These are phyloP conservation scores for Dendrocincla fuliginosa DNA, from an alignment of 2,797 vertebrate genomes.

Conservation along the genomic window DNA sequence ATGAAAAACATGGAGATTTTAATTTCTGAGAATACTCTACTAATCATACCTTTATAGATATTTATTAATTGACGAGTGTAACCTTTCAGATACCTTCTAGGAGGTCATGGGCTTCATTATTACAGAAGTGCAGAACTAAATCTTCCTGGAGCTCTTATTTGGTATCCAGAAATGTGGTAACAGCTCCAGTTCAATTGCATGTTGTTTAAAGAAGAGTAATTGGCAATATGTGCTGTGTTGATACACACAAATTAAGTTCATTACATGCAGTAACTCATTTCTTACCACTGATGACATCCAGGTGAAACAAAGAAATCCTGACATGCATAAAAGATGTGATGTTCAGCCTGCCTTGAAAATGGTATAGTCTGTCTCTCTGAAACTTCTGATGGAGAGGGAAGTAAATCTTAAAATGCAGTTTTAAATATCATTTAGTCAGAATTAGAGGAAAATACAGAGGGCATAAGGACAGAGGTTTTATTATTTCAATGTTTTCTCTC, in stretches of 20 bases:
- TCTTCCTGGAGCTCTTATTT: not conserved
- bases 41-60: not conserved
- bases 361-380: not conserved
- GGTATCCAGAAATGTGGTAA: not conserved
- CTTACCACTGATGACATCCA: not conserved
- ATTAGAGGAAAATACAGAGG: not conserved
- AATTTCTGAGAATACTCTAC: not conserved
- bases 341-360: not conserved
- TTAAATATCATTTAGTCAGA: not conserved
- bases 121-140: not conserved
- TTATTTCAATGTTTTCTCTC: not conserved
- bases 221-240: not conserved
- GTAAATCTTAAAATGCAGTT: not conserved
- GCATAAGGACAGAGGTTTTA: not conserved
- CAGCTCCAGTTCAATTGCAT: not conserved
- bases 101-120: not conserved
- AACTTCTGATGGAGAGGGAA: not conserved
- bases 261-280: not conserved
- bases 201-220: not conserved
- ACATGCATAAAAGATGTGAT: not conserved
- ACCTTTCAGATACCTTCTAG: not conserved
- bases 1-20: not conserved
- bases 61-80: not conserved
- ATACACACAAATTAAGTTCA: not conserved
- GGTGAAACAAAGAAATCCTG: not conserved